phyloP scores from a whole-genome alignment of 2,113 vertebrate species.

The Candoia aspera region DNA sequence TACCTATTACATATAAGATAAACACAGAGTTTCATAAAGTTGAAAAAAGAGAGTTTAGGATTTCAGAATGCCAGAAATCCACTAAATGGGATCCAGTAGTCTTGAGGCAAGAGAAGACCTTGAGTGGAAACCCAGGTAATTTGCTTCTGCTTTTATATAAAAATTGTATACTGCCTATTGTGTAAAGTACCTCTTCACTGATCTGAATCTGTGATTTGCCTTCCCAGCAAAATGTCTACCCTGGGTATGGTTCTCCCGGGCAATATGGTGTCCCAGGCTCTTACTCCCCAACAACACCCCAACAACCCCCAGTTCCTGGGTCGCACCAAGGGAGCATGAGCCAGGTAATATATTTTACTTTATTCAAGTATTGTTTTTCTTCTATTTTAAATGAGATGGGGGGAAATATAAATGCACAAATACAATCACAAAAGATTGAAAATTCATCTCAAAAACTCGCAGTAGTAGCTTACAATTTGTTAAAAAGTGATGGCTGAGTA shows the following conservation, averaged over 20 bases:
- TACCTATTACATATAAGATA: neutral
- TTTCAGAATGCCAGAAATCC: neutral
- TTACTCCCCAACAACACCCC: conserved; percentile 62
- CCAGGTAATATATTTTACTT: conserved; percentile 58
- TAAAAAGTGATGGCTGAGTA: neutral
- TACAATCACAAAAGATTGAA: neutral
- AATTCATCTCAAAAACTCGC: neutral
- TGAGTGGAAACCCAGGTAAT: neutral
- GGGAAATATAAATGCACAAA: neutral
- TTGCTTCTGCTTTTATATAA: neutral
- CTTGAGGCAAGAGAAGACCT: neutral
- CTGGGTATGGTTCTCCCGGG: conserved; percentile 71
- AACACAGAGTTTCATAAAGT: neutral
- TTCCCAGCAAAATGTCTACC: conserved; percentile 77
- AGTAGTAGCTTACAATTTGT: neutral
- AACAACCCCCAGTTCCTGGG: conserved; percentile 54
- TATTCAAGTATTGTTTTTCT: neutral
- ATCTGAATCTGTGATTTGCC: neutral
- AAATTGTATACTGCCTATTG: neutral
- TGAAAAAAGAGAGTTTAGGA: neutral
- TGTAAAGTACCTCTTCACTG: neutral
- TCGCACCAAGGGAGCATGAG: conserved; percentile 67
- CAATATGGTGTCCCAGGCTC: conserved; percentile 79
- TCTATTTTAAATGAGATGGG: neutral
- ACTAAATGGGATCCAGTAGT: neutral